Percentiles rank a stretch among this genome's conserved stretches.
Evolutionary conservation across 1,140 invertebrate species (phyloP).

Genomic region (Wiebesia pumilae): DNA sequence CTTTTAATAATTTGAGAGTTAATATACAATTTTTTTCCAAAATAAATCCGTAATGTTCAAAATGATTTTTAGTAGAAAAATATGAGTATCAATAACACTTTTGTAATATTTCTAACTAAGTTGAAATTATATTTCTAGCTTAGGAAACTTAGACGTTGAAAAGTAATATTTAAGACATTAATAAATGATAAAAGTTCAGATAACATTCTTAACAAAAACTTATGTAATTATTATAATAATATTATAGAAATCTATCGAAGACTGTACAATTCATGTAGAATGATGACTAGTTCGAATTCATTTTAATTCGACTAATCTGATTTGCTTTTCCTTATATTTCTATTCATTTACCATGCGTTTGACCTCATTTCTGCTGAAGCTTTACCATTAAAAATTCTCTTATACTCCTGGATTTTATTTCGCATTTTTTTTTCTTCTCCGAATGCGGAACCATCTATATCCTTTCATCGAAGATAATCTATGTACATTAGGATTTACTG

Average conservation of each 20-base stretch:
- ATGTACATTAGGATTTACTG: no score
- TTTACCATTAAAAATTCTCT: background rate
- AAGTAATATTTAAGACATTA: background rate
- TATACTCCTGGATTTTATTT: background rate
- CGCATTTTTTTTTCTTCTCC: background rate
- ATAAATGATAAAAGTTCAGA: background rate
- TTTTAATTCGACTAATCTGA: background rate
- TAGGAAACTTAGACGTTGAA: background rate
- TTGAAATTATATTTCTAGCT: background rate
- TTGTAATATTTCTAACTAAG: background rate
- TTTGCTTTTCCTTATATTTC: background rate
- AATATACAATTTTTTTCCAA: no score
- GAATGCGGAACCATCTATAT: no score
- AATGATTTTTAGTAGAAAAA: background rate
- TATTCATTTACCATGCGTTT: background rate
- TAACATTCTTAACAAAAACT: no score
- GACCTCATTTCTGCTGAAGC: background rate
- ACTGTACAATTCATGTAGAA: no score
- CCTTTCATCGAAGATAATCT: no score
- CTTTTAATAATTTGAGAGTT: no score
- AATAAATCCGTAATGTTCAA: no score
- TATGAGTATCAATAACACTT: background rate
- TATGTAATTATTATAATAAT: no score
- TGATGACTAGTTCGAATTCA: background rate
- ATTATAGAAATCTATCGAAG: no score